Evolutionary conservation across 2,797 vertebrate genomes (phyloP), one percentile per base, ranked within the genome.

Genomic region (Sebastes hubbsi): DNA sequence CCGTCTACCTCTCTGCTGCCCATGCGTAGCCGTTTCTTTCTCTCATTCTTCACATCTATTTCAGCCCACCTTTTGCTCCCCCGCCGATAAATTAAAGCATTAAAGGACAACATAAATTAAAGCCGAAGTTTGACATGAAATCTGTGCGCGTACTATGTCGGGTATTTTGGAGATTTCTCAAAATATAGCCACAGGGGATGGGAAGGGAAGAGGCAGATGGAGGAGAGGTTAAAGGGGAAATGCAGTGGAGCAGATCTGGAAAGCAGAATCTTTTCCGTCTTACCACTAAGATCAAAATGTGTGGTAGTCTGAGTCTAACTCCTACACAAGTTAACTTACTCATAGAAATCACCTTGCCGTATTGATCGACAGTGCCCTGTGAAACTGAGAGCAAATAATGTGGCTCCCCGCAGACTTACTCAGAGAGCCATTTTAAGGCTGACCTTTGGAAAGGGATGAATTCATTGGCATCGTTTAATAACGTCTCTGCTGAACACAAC

Each of bases 401-500:
- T 36, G 74, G 73, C 82, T 86, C 75, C 80, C 83, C 6, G 59
- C 75, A 78, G 77, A 76, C 49, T 42, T 49, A n/a, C 72, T 55
- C 62, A 52, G 12, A 70, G 34, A 86, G 46, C 9, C 75, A 75
- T 87, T 89, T 90, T 77, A 75, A 87, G 38, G 36, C 59, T 86
- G 86, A 90, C 90, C 87, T 91, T 87, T 87, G 30, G 78, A 81
- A 72, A 65, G 62, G 42, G 79, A 82, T 84, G 85, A 86, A 89
- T 92, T 89, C 78, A 79, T 64, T 86, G 69, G 76, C 55, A 77
- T 71, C 30, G 77, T 88, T 87, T 80, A 54, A 84, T 68, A 80
- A 24, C 0, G 7, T 75, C 75, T 76, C 56, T 71, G 71, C 25
- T 46, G 22, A 58, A 56, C 32, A 22, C 18, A 80, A 82, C 49